Evolutionary conservation across 2,888 invertebrate genomes (phyloP).

Genomic region (Temnothorax rugatulus): DNA sequence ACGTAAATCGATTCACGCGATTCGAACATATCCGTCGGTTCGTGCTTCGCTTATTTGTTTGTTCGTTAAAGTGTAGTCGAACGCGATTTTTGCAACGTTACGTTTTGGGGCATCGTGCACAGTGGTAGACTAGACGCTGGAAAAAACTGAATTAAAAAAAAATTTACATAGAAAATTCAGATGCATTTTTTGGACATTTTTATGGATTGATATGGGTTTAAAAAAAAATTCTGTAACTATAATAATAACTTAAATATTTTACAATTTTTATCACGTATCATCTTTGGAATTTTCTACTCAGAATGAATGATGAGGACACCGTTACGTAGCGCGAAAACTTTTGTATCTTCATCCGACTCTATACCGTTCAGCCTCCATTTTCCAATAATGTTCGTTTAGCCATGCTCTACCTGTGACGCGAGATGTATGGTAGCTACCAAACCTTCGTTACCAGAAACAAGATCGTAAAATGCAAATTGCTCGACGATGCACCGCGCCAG

Average conservation of each 20-base stretch:
- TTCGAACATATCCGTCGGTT: constrained; percentile 8
- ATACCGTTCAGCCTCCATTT: not conserved
- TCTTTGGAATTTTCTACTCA: not conserved
- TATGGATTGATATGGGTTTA: not conserved
- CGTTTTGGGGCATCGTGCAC: not conserved
- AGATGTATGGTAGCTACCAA: constrained; percentile 42
- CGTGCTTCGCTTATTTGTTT: constrained; percentile 58
- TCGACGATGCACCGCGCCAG: constrained; percentile 26
- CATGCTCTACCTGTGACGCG: constrained; percentile 43
- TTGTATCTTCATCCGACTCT: not conserved
- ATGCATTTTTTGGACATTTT: not conserved
- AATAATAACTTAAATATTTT: not conserved
- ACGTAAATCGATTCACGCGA: constrained; percentile 51
- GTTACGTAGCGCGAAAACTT: not conserved
- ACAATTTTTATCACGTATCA: not conserved
- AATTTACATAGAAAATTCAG: not conserved
- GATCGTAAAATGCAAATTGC: constrained; percentile 73
- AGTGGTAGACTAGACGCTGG: not conserved
- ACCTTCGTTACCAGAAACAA: constrained; percentile 54
- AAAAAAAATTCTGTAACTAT: not conserved
- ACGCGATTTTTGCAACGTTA: constrained; percentile 49
- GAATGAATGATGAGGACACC: not conserved
- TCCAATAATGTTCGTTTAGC: constrained; percentile 45
- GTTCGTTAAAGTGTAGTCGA: constrained; percentile 50
- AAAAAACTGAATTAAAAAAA: constrained; percentile 19